phyloP scores from a whole-genome alignment of 2,797 vertebrate genomes.

The Lacerta viridis region DNA sequence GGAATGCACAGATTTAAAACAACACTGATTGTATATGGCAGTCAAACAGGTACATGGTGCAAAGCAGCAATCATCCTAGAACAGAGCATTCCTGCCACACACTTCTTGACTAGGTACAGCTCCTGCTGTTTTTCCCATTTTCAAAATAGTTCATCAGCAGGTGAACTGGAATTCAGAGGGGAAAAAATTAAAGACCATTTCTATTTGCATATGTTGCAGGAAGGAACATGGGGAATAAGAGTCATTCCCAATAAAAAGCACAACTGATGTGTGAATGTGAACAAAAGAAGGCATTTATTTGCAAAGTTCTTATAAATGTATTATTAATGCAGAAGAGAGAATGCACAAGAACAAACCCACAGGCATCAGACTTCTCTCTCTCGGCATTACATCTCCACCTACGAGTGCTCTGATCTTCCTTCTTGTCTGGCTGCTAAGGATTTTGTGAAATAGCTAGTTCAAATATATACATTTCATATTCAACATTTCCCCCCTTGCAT shows the following conservation, averaged over 20 bases:
- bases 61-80: background rate
- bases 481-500: background rate
- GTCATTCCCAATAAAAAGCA: background rate
- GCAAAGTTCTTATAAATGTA: conserved; percentile 5
- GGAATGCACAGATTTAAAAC: background rate
- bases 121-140: background rate
- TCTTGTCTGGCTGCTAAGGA: background rate
- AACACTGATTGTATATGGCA: background rate
- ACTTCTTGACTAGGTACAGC: background rate
- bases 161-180: background rate
- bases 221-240: background rate
- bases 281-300: conserved; percentile 18
- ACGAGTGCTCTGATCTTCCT: background rate
- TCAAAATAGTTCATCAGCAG: conserved; percentile 5
- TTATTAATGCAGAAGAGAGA: conserved; percentile 24
- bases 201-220: background rate
- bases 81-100: background rate
- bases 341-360: background rate
- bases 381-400: background rate
- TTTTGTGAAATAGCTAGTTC: background rate
- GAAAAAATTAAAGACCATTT: background rate
- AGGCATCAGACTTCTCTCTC: background rate
- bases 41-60: background rate
- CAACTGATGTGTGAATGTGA: background rate
- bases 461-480: background rate